Evolutionary conservation across 2,113 vertebrate species (phyloP), one percentile per base, ranked within the genome.

Genomic region (Megaceryle torquata): DNA sequence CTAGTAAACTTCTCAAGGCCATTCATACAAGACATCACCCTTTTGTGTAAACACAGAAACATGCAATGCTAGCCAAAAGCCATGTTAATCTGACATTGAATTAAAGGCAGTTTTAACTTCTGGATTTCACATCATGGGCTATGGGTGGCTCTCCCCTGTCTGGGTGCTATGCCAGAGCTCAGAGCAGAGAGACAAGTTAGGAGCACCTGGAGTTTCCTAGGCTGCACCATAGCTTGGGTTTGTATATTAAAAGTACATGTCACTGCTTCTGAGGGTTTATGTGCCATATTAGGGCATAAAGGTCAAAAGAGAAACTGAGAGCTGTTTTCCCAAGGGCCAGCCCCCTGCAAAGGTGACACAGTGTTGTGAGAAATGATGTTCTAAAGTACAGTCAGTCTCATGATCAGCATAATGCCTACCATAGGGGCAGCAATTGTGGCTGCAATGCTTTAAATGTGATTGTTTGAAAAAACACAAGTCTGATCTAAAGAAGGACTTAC

Each of bases 361-460:
- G 19, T 29, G 29, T 22, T 1, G 2, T 54, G 53, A 77, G 35
- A 85, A 71, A 82, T 21, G 3, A 39, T 4, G 3, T 50, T 82
- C 26, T 79, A 65, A 39, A 87, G 28, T 20, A 61, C 1, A 5
- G 17, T 31, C 10, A 3, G 8, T 85, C 11, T 69, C 44, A 60
- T n/a, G 6, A 15, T 22, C 61, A 79, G n/a, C 3, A 0, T 53
- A 82, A 31, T 2, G 14, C 13, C 13, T 70, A 8, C 28, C 1
- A 8, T 4, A 17, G 25, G 39, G 28, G 4, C 6, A 79, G 37
- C 1, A 3, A 54, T 13, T 0, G 1, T 9, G 20, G 16, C 57
- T 80, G 39, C 41, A 79, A 5, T 2, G 8, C 43, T 81, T 60
- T 24, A 82, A 60, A 31, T 44, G 14, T 18, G 67, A 29, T 13